Percentiles rank a stretch among this genome's conserved stretches.
phyloP scores from a whole-genome alignment of 1,140 invertebrate species.

The Hylaeus anthracinus region DNA sequence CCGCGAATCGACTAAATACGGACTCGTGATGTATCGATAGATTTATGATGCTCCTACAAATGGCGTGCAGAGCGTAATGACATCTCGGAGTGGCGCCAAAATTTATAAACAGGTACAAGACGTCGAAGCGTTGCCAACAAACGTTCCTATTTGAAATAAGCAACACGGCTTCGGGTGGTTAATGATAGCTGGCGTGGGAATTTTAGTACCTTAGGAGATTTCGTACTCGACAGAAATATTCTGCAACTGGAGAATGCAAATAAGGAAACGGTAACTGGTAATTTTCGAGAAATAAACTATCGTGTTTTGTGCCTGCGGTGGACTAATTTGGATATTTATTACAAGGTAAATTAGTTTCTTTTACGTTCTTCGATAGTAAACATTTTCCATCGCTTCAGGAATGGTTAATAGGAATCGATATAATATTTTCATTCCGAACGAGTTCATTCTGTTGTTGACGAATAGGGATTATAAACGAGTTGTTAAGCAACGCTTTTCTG shows the following conservation, averaged over 20 bases:
- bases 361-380: not conserved
- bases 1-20: not conserved
- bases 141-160: conserved; percentile 29
- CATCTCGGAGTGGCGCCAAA: conserved; percentile 32
- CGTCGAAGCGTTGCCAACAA: conserved; percentile 19
- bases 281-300: not conserved
- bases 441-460: not conserved
- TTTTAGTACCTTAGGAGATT: conserved; percentile 6
- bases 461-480: not conserved
- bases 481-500: not conserved
- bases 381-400: not conserved
- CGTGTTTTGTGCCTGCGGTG: not conserved
- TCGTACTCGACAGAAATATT: not conserved
- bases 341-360: conserved; percentile 1
- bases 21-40: not conserved
- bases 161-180: conserved; percentile 1
- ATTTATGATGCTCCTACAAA: conserved; percentile 15
- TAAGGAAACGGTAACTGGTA: too few relatives aligned
- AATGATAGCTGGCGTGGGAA: conserved; percentile 20
- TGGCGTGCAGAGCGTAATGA: not conserved
- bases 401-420: not conserved
- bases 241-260: not conserved
- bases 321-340: not conserved
- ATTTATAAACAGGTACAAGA: conserved; percentile 36
- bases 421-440: not conserved